phyloP scores from a whole-genome alignment of 2,113 vertebrate genomes.

The Bubo scandiacus region DNA sequence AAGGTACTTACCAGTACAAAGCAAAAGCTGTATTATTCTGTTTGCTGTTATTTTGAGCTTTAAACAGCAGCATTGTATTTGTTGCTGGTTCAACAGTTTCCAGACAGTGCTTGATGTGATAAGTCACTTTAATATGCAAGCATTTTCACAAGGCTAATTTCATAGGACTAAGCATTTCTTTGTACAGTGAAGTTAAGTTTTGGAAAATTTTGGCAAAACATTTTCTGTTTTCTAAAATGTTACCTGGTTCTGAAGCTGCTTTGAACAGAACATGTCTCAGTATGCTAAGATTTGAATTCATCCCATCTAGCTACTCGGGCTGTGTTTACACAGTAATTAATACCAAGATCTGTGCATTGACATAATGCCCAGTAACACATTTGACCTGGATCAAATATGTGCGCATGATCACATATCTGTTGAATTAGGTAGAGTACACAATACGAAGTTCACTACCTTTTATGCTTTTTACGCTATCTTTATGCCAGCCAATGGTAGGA shows the following conservation, averaged over 20 bases:
- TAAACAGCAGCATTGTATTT: background rate
- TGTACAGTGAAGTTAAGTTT: background rate
- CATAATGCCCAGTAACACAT: background rate
- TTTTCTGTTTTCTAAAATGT: background rate
- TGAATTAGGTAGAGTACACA: conserved; percentile 29
- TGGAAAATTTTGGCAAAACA: background rate
- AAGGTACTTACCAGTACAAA: background rate
- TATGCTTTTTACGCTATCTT: background rate
- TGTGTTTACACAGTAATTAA: background rate
- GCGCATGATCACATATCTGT: background rate
- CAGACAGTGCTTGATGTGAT: background rate
- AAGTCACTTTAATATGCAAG: background rate
- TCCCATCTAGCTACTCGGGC: background rate
- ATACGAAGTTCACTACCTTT: background rate
- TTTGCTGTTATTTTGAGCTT: background rate
- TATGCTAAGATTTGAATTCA: background rate
- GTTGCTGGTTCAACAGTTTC: background rate
- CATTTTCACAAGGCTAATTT: background rate
- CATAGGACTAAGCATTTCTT: background rate
- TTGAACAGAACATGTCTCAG: background rate
- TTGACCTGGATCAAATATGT: background rate
- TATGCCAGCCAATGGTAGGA: background rate
- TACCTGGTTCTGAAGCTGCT: background rate
- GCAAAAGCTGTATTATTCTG: background rate
- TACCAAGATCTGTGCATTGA: background rate